Conservation (phyloP, 2,113 vertebrate genomes). For the Spilogale gracilis region DNA sequence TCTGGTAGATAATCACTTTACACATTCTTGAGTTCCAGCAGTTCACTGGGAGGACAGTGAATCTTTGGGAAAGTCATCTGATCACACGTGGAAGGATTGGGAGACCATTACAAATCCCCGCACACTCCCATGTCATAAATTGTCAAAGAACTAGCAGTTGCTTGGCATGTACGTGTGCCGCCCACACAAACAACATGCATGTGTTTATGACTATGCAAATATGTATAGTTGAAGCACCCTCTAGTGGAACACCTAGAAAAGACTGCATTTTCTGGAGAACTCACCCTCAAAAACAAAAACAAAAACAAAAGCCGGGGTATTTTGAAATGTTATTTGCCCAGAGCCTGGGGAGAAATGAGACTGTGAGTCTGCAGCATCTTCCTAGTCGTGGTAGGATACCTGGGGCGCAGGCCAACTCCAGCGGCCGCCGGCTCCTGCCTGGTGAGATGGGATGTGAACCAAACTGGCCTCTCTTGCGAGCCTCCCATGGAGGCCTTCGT, state of each 20-base stretch:
- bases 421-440: not conserved
- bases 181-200: not conserved
- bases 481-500: not conserved
- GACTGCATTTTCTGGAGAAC: constrained; percentile 34
- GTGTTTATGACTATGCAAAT: constrained; percentile 79
- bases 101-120: not conserved
- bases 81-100: not conserved
- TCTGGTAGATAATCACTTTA: not conserved
- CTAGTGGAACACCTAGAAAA: constrained; percentile 87
- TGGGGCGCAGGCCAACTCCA: fast-evolving
- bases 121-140: not conserved
- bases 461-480: not conserved
- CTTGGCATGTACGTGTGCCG: not conserved
- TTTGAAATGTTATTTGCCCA: not conserved
- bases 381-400: not conserved
- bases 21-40: not conserved
- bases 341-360: not conserved
- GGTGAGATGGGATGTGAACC: not conserved
- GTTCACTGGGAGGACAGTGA: not conserved
- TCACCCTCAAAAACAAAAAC: not conserved
- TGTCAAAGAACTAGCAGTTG: not conserved
- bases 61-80: not conserved
- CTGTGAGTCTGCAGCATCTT: not conserved
- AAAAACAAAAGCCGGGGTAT: not conserved
- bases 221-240: constrained; percentile 90